Evolutionary conservation across 2,888 invertebrate genomes (phyloP), one percentile per base, ranked within the genome.

Genomic region (Perizoma affinitatum): DNA sequence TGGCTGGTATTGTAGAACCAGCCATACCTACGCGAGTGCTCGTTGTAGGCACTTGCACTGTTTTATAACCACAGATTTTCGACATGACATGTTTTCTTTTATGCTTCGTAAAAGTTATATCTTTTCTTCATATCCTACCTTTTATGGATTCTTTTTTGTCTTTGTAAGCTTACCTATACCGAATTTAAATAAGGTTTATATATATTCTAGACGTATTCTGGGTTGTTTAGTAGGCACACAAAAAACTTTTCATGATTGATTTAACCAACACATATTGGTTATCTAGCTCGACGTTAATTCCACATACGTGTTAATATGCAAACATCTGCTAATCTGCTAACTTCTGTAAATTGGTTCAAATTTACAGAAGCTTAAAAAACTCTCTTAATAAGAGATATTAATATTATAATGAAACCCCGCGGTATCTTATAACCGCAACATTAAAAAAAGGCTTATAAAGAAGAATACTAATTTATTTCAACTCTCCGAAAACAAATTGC

Each of bases 61-160:
- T 84, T 86, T 87, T 86, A 87, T 76, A 75, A 73, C 78, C 76
- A 68, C 83, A 85, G 84, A 87, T 84, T 86, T 86, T 82, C 80
- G 75, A 79, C 80, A 78, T 86, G 81, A 79, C 80, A 78, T 86
- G 81, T 82, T 82, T 76, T 73, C 78, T 84, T 86, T 86, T 86
- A 86, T 84, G 81, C 77, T 81, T 68, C 80, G 80, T 86, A 85
- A 85, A 87, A 85, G 73, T 86, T 84, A 85, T 84, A 86, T 87
- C 75, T 75, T 67, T 71, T 61, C 69, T 79, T 76, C 78, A 78
- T 75, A 71, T 77, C 70, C 52, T 59, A 55, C 59, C 69, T 44
- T 43, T 53, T 70, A 75, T 73, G 72, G 71, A 78, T 75, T 74
- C 69, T 67, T 63, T 22, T 22, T 22, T 63, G 75, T 72, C 74